Conservation (phyloP, 2,113 vertebrate species). For the Heliornis fulica region DNA sequence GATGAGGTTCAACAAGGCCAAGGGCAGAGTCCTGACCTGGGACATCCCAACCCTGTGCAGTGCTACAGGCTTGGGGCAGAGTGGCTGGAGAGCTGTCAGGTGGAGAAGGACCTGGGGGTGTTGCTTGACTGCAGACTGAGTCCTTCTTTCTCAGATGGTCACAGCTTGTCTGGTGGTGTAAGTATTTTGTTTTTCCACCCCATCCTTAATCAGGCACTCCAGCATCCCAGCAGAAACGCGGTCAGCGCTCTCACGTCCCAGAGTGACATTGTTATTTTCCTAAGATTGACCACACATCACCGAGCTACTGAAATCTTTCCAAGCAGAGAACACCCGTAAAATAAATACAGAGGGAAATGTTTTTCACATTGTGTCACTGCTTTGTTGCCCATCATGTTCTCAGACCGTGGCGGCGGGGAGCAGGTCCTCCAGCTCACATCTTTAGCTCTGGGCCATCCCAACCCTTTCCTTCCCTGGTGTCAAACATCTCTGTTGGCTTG, state of each 20-base stretch:
- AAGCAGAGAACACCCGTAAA: not conserved
- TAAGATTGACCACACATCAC: not conserved
- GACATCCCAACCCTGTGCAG: too few species aligned
- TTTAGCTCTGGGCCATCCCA: not conserved
- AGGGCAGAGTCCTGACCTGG: too few species aligned
- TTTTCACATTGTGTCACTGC: conserved; percentile 12
- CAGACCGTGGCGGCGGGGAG: rapidly evolving
- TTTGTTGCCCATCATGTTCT: rapidly evolving
- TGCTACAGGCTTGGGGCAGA: too few species aligned
- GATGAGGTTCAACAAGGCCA: too few species aligned
- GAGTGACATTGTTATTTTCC: conserved; percentile 12
- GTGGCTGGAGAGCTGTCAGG: too few species aligned
- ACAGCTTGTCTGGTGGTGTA: not conserved
- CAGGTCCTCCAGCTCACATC: not conserved
- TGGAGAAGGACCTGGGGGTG: too few species aligned
- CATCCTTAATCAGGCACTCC: not conserved
- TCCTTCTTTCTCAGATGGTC: not conserved
- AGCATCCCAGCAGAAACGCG: not conserved
- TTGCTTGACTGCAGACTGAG: too few species aligned
- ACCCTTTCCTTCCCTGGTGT: not conserved
- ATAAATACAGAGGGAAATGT: not conserved
- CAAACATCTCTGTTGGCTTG: not conserved
- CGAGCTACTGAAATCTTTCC: conserved; percentile 29
- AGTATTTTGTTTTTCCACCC: not conserved
- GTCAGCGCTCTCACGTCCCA: not conserved